A percentile compares a stretch with the other conserved stretches of the same genome.
These are phyloP conservation scores for Xestia ashworthii DNA, from an alignment of 2,888 invertebrate species.

Conservation along the genomic window DNA sequence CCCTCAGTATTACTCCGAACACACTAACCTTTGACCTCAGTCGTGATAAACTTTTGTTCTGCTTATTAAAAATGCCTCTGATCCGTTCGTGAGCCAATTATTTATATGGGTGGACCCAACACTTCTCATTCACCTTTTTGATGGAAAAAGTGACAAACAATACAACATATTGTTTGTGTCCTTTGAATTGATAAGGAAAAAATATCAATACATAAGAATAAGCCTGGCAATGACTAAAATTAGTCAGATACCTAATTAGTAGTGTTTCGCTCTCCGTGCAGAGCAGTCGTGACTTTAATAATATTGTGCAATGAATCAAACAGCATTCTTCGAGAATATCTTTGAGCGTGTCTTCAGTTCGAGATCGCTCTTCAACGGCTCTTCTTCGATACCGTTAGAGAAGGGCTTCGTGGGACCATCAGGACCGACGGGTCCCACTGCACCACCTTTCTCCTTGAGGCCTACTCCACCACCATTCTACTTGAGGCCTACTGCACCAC, in stretches of 20 bases:
- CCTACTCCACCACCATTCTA: background rate
- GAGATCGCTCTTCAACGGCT: background rate
- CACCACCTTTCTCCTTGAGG: background rate
- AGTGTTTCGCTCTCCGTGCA: background rate
- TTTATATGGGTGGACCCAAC: background rate
- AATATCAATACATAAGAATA: background rate
- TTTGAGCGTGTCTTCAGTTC: background rate
- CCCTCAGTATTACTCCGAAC: background rate
- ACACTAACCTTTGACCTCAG: background rate
- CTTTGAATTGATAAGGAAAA: constrained; percentile 13
- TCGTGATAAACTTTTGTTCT: background rate
- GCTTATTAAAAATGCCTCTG: background rate
- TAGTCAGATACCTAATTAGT: background rate
- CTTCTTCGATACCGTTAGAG: background rate
- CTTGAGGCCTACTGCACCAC: background rate
- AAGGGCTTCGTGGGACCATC: background rate
- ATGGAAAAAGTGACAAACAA: background rate
- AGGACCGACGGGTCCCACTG: background rate
- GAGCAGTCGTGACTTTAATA: constrained; percentile 11
- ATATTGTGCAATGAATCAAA: constrained; percentile 17
- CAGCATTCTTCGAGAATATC: background rate
- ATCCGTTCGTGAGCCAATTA: background rate
- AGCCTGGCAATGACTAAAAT: background rate
- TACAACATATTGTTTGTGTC: background rate
- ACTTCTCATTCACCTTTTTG: background rate